Evolutionary conservation across 2,888 invertebrate genomes (phyloP), one percentile per base, ranked within the genome.

Genomic region (Lasioglossum calceatum): DNA sequence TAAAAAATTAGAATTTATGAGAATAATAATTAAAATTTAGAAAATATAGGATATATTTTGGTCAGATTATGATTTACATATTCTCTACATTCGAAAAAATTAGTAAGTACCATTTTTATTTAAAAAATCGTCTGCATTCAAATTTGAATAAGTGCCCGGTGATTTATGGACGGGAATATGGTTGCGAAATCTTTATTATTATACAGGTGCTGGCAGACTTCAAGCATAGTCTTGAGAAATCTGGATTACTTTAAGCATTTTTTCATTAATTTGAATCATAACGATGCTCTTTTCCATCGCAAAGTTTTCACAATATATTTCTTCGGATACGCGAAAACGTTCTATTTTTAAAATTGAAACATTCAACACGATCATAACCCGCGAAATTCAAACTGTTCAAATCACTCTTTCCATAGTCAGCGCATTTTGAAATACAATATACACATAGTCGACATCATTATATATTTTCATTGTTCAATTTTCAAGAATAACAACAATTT

Each of bases 221-320:
- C 39, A 77, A 76, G 79, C 72, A 47, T 36, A 61, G 61, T 47
- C 80, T 70, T 76, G 75, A 79, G 74, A 77, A 64, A 81, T 36
- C 67, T 75, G 82, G 64, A 82, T 50, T n/a, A 81, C 64, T 73
- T 50, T 64, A 87, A 70, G 8, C 23, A 64, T 77, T 74, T 54
- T n/a, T 78, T 84, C 47, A 32, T 84, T 72, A 72, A 70, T 80
- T 27, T 67, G 76, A n/a, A 36, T 67, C 80, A 4, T 36, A 36
- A 36, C 36, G 36, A 36, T 36, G 36, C 4, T 36, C 36, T 36
- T 36, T 36, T 36, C 36, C 4, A 36, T 36, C 36, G 36, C 36
- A 4, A 4, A 36, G 36, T 36, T 36, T 36, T 36, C 4, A 36
- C 4, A 36, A 36, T 36, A 36, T 36, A 36, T 39, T 67, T 67